Conservation (phyloP, 2,888 invertebrate genomes). For the Slavum lentiscoides region DNA sequence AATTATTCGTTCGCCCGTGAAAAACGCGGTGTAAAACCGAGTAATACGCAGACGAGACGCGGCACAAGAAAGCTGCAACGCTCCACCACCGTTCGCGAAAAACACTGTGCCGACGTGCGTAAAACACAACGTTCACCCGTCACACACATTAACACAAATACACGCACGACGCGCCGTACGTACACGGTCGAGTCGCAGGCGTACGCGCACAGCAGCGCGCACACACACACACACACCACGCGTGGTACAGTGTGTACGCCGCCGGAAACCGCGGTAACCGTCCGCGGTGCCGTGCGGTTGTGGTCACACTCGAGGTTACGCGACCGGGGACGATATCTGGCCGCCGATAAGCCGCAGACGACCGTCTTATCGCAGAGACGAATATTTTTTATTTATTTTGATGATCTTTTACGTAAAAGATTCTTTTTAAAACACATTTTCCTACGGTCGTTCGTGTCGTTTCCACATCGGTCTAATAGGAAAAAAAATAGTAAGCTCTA, state of each 20-base stretch:
- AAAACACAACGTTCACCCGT: constrained; percentile 38
- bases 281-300: neutral
- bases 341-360: neutral
- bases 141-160: constrained; percentile 44
- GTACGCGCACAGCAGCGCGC: neutral
- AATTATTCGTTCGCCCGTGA: neutral
- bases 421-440: too few species aligned
- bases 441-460: too few species aligned
- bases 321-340: neutral
- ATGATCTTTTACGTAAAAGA: too few species aligned
- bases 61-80: neutral
- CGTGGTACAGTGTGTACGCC: constrained; percentile 18
- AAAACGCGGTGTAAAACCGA: neutral
- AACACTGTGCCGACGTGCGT: neutral
- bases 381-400: too few species aligned
- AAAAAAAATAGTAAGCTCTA: too few species aligned
- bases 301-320: constrained; percentile 30
- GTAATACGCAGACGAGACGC: too few species aligned
- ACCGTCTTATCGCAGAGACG: too few species aligned
- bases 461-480: too few species aligned
- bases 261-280: constrained; percentile 25
- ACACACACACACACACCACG: neutral
- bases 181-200: constrained; percentile 9
- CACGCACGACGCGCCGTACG: constrained; percentile 9
- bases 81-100: neutral